These are phyloP conservation scores for Drosophila triauraria DNA, from an alignment of 1,140 invertebrate genomes.

Conservation along the genomic window DNA sequence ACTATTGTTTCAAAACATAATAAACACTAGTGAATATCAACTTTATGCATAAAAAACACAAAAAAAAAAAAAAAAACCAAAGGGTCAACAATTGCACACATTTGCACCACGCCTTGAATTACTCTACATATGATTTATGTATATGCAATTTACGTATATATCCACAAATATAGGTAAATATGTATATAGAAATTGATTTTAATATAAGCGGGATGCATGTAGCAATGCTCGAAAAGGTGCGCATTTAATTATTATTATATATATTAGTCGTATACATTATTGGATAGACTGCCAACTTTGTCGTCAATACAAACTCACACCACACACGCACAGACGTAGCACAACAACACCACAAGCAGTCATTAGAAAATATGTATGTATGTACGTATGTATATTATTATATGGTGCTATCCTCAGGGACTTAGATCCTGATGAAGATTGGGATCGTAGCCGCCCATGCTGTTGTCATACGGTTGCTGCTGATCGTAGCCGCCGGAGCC, in stretches of 20 bases:
- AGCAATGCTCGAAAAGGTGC: constrained; percentile 11
- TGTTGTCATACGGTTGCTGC: constrained; percentile 93
- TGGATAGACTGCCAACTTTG: constrained; percentile 12
- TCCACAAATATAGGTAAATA: constrained; percentile 37
- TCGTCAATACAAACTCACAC: constrained; percentile 5
- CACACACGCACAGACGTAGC: constrained; percentile 10
- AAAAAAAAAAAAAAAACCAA: neutral
- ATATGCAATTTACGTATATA: constrained; percentile 38
- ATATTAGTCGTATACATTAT: constrained; percentile 19
- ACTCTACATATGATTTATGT: constrained; percentile 8
- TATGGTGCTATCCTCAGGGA: constrained; percentile 84
- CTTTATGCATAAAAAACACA: no score
- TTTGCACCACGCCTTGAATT: constrained; percentile 18
- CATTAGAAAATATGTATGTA: constrained; percentile 19
- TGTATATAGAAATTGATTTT: constrained; percentile 11
- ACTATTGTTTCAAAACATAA: neutral
- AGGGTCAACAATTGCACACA: neutral
- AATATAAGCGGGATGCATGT: constrained; percentile 15
- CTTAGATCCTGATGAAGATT: constrained; percentile 93
- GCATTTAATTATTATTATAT: constrained; percentile 18
- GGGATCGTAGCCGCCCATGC: constrained; percentile 94
- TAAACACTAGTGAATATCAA: no score
- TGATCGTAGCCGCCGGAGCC: constrained; percentile 94
- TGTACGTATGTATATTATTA: constrained; percentile 7
- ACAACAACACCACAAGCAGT: constrained; percentile 15